Conservation (phyloP, 2,113 vertebrate species). For the Elgaria multicarinata region DNA sequence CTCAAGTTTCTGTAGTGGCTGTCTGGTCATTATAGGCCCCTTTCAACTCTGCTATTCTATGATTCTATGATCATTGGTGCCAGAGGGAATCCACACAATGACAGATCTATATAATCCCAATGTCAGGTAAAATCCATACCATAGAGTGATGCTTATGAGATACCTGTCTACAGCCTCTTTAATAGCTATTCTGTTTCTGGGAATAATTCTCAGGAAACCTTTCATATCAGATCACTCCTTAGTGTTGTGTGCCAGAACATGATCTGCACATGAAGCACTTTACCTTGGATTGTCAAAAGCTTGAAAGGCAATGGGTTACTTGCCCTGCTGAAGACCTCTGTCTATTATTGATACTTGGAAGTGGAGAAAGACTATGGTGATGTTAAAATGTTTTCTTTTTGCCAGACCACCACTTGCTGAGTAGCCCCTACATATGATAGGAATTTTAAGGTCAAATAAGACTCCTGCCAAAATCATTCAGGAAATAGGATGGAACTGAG, state of each 20-base stretch:
- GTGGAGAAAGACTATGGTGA: not conserved
- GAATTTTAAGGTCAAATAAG: not conserved
- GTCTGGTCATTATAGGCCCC: no score
- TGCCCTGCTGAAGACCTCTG: not conserved
- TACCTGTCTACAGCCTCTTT: not conserved
- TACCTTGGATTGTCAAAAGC: not conserved
- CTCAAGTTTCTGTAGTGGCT: not conserved
- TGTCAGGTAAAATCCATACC: not conserved
- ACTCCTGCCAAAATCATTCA: not conserved
- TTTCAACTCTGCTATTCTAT: no score
- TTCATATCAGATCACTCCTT: not conserved
- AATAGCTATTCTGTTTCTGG: not conserved
- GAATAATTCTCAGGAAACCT: not conserved
- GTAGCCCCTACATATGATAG: no score
- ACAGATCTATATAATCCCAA: not conserved
- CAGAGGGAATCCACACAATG: not conserved
- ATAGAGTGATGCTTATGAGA: not conserved
- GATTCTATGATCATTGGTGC: no score
- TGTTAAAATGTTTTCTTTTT: not conserved
- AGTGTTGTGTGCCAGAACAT: not conserved
- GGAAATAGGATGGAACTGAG: not conserved
- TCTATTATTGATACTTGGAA: not conserved
- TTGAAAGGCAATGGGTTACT: not conserved
- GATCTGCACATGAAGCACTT: not conserved
- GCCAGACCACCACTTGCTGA: not conserved